A percentile compares a stretch with the other conserved stretches of the same genome.
phyloP scores from a whole-genome alignment of 2,888 invertebrate species.

The Agonopterix arenella region DNA sequence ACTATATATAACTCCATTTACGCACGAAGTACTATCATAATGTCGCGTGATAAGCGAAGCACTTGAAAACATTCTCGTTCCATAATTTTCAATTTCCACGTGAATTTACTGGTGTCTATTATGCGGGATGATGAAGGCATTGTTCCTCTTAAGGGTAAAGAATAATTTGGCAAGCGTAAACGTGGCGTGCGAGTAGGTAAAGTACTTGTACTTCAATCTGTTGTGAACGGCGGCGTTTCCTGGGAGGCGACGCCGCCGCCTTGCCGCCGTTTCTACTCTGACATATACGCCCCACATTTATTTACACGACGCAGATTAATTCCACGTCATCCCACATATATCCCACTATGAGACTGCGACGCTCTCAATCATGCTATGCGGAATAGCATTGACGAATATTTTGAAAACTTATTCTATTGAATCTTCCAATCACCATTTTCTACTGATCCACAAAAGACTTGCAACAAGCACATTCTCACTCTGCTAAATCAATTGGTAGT shows the following conservation, averaged over 20 bases:
- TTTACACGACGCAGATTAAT: constrained; percentile 68
- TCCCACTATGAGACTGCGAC: constrained; percentile 35
- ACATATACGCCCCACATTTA: constrained; percentile 63
- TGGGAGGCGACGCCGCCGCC: constrained; percentile 19
- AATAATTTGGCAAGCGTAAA: constrained; percentile 44
- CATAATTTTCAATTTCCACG: constrained; percentile 37
- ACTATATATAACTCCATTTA: not conserved
- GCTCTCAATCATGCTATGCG: constrained; percentile 43
- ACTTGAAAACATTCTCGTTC: constrained; percentile 13
- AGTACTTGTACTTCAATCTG: constrained; percentile 35
- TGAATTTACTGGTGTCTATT: constrained; percentile 34
- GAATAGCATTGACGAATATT: constrained; percentile 4
- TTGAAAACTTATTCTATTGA: no score
- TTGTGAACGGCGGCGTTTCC: constrained; percentile 32
- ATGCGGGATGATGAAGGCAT: constrained; percentile 33
- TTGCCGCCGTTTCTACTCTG: constrained; percentile 28
- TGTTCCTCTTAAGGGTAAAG: constrained; percentile 37
- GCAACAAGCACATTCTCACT: no score
- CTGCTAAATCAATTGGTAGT: no score
- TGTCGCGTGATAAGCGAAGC: constrained; percentile 8
- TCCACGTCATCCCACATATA: constrained; percentile 56
- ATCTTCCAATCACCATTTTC: no score
- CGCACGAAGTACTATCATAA: not conserved
- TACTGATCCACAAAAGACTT: no score
- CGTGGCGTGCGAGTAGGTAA: constrained; percentile 4